Conservation (phyloP, 1,140 invertebrate species). For the Oryctes rhinoceros region DNA sequence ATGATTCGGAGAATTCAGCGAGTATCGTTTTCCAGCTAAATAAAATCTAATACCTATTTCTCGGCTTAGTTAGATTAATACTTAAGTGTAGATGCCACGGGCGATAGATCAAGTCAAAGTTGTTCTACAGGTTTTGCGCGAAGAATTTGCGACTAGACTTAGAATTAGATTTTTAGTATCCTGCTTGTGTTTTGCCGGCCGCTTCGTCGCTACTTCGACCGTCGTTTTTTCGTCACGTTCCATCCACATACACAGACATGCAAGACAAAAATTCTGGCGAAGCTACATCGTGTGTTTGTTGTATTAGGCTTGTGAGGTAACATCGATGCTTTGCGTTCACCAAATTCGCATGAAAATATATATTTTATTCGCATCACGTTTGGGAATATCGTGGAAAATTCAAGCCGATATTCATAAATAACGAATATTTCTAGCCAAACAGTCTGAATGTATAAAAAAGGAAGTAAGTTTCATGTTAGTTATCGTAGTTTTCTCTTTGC, state of each 20-base stretch:
- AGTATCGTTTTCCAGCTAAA: background rate
- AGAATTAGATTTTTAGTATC: constrained; percentile 36
- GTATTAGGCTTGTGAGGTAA: background rate
- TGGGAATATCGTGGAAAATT: background rate
- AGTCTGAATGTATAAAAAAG: background rate
- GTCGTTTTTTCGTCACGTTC: constrained; percentile 15
- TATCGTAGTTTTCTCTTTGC: background rate
- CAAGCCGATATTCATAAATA: background rate
- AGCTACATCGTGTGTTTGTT: constrained; percentile 5
- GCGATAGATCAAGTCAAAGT: constrained; percentile 38
- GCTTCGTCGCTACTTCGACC: background rate
- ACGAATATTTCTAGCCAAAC: background rate
- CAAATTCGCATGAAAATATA: too few species aligned
- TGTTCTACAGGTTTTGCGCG: constrained; percentile 39
- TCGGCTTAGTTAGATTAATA: constrained; percentile 35
- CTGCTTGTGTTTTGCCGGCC: constrained; percentile 12
- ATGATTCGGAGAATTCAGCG: background rate
- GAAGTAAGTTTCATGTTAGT: background rate
- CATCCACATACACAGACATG: background rate
- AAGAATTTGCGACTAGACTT: constrained; percentile 41
- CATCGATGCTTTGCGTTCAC: background rate
- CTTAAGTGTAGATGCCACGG: constrained; percentile 22
- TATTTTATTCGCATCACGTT: constrained; percentile 20
- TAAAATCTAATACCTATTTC: constrained; percentile 28
- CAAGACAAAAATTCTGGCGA: background rate